These are phyloP conservation scores for Plotosus lineatus DNA, from an alignment of 2,113 vertebrate species.

Conservation along the genomic window DNA sequence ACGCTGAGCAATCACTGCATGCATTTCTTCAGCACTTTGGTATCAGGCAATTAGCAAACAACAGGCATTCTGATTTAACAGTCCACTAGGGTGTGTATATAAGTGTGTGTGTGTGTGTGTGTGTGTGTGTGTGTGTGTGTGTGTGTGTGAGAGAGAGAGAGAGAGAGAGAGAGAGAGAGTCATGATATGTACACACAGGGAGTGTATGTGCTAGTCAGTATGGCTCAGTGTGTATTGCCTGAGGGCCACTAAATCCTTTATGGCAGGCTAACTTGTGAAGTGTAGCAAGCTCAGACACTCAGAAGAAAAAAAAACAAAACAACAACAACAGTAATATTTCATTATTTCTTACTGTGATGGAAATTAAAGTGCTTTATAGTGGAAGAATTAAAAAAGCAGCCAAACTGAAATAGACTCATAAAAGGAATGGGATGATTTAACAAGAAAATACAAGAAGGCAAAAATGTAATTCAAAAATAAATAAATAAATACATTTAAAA, in stretches of 20 bases:
- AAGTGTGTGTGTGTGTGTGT: conserved; percentile 19
- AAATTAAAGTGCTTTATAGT: background rate
- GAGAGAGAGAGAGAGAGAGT: no score
- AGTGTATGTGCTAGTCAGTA: background rate
- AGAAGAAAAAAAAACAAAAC: background rate
- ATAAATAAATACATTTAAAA: no score
- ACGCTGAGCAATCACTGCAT: conserved; percentile 7
- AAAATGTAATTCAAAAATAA: background rate
- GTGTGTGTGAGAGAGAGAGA: background rate
- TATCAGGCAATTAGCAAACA: conserved; percentile 32
- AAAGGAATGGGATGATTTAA: background rate
- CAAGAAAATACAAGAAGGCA: background rate
- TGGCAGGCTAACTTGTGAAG: background rate
- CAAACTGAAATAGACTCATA: background rate
- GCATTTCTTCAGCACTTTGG: background rate
- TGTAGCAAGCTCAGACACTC: background rate
- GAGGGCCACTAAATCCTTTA: background rate
- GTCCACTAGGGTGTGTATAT: background rate
- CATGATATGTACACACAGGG: background rate
- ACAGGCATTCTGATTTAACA: conserved; percentile 2
- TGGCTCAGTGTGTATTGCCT: background rate
- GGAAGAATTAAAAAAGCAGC: background rate
- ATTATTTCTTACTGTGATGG: background rate
- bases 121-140: background rate
- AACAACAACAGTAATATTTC: background rate